Conservation (phyloP, 2,888 invertebrate species). For the Andrena marginata region DNA sequence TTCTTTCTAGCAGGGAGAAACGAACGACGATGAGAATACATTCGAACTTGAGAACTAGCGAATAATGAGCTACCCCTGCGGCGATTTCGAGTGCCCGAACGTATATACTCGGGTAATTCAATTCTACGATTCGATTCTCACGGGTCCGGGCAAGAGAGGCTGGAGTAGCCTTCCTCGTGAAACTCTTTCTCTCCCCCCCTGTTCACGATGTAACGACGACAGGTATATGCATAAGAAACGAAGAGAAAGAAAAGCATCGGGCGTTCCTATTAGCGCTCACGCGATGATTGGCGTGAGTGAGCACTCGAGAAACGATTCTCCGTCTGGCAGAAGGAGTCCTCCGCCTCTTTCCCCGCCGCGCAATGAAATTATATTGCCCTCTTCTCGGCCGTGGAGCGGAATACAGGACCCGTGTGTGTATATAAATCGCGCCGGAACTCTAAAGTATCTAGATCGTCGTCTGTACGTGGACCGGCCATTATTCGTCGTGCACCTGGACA, state of each 20-base stretch:
- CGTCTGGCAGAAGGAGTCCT: conserved; percentile 8
- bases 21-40: conserved; percentile 47
- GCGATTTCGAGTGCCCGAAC: conserved; percentile 50
- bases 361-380: conserved; percentile 26
- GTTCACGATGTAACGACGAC: conserved; percentile 59
- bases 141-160: conserved; percentile 53
- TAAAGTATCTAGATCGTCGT: conserved; percentile 75
- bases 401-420: conserved; percentile 52
- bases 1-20: not conserved
- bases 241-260: conserved; percentile 28
- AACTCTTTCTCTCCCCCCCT: conserved; percentile 49
- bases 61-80: conserved; percentile 67
- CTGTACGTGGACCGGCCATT: conserved; percentile 65
- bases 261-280: conserved; percentile 59
- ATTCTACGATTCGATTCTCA: conserved; percentile 72
- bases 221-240: conserved; percentile 53
- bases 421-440: conserved; percentile 64
- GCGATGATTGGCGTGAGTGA: conserved; percentile 69
- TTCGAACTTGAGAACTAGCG: conserved; percentile 52
- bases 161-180: conserved; percentile 65
- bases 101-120: conserved; percentile 52
- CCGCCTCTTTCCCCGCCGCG: conserved; percentile 19
- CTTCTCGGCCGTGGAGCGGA: conserved; percentile 21
- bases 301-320: conserved; percentile 61
- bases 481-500: conserved; percentile 80